Evolutionary conservation across 2,797 vertebrate genomes (phyloP), one percentile per base, ranked within the genome.

Genomic region (Bovichtus diacanthus): DNA sequence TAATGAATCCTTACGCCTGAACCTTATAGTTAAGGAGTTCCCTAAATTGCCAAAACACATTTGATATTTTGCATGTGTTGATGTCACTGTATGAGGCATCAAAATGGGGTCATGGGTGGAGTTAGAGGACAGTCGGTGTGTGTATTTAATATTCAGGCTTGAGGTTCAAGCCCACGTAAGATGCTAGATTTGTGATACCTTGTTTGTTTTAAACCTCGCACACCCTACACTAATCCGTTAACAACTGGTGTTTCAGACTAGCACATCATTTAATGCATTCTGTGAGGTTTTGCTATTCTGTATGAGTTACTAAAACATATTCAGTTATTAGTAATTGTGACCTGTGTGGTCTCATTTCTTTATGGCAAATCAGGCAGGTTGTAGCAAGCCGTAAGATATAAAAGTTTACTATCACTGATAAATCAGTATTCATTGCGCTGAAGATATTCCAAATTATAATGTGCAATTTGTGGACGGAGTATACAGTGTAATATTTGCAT

Each of bases 401-500:
- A 66, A 81, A 55, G 29, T 50, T 58, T 63, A 70, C 19, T 49
- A 69, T 81, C 13, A 39, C 15, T 60, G 25, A 74, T 54, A 70
- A 81, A 84, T 87, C 83, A 80, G 82, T 84, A 82, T 87, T 83
- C 58, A 81, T 56, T 44, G 44, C 49, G 21, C 16, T 77, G 63
- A 79, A 56, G 49, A 80, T 63, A 46, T 78, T 87, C 47, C 18
- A 66, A 78, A 85, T 80, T 82, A 76, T 54, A 85, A 74, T 61
- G 61, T 81, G 70, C 49, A 76, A 62, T 31, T 64, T 66, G 61
- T 77, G 65, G 63, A 82, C 54, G 10, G 51, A 66, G 43, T 76
- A 56, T 74, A 76, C 66, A 44, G 72, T 47, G 60, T 75, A 74
- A 71, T 68, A 89, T 90, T 91, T 90, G 87, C 87, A 90, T 83